These are phyloP conservation scores for Malurus splendens DNA, from an alignment of 2,797 vertebrate genomes.

Conservation along the genomic window DNA sequence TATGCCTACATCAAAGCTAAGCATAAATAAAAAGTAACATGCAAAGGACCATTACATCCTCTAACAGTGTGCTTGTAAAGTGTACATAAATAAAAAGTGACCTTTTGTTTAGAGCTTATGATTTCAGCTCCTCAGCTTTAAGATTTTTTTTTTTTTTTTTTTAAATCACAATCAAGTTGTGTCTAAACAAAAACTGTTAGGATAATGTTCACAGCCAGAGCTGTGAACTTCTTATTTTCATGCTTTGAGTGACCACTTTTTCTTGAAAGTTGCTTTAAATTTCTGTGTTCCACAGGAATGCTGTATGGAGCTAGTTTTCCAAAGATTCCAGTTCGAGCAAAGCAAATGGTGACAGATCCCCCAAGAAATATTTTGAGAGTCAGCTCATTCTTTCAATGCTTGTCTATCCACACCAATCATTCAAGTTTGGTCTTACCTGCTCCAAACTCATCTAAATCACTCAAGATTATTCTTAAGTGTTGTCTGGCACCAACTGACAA, in stretches of 20 bases:
- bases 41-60: neutral
- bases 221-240: neutral
- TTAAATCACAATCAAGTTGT: neutral
- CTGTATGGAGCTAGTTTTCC: neutral
- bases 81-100: neutral
- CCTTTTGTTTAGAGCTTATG: neutral
- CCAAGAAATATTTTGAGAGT: neutral
- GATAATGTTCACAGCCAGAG: neutral
- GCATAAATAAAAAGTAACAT: neutral
- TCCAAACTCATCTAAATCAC: neutral
- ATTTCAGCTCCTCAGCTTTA: neutral
- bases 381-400: neutral
- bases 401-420: neutral
- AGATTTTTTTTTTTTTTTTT: neutral
- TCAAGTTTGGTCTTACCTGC: neutral
- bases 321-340: neutral
- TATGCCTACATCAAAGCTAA: slow-evolving; percentile 3
- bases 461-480: neutral
- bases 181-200: neutral
- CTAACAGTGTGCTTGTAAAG: neutral
- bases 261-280: neutral
- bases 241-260: neutral
- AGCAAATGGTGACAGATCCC: neutral
- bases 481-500: neutral
- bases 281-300: neutral